Base-by-base conservation (phyloP, 1,140 invertebrate genomes). In the Elymnias hypermnestra region DNA sequence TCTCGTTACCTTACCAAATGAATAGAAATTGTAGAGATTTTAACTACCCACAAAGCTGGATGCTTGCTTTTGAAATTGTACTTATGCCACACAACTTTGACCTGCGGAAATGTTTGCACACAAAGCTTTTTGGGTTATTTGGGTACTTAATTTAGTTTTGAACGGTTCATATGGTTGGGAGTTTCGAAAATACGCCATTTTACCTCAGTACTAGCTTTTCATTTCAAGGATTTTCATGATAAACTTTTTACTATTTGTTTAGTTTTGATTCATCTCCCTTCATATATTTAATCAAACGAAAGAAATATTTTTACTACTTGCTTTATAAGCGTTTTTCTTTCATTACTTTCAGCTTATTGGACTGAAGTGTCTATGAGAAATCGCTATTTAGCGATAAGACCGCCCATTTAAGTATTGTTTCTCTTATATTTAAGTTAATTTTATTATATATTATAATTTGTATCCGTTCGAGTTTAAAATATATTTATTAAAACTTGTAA, bases 1-100 rank as follows among this genome's bases (percentile, higher is more conserved):
- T 36, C 47, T 62, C 54, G 51, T 57, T 62, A 54, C 51, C 50
- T 44, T 40, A 17, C 18, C 10, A 37, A 54, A 50, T 58, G 46
- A 51, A 51, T 51, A 41, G 37, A 42, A 49, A 26, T 38, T 28
- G 46, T 22, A 12, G 22, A 46, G 43, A 45, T 53, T 39, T 37
- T 37, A 48, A 43, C 39, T 44, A 37, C 38, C 33, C 36, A 28
- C 42, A 45, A 43, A 43, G 19, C 25, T 48, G 26, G 35, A 43
- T 48, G 35, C 44, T n/a, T 53, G 46, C 51, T 53, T 53, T 48
- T 53, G 31, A 21, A 43, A 38, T 29, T 17, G 38, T 21, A 7
- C 18, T 33, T 43, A 10, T 8, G 14, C 17, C 2, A 17, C 18
- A 28, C 12, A 18, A 18, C 10, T 43, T 43, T 43, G 28, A 33